Evolutionary conservation across 2,113 vertebrate species (phyloP).

Genomic region (Carollia perspicillata): DNA sequence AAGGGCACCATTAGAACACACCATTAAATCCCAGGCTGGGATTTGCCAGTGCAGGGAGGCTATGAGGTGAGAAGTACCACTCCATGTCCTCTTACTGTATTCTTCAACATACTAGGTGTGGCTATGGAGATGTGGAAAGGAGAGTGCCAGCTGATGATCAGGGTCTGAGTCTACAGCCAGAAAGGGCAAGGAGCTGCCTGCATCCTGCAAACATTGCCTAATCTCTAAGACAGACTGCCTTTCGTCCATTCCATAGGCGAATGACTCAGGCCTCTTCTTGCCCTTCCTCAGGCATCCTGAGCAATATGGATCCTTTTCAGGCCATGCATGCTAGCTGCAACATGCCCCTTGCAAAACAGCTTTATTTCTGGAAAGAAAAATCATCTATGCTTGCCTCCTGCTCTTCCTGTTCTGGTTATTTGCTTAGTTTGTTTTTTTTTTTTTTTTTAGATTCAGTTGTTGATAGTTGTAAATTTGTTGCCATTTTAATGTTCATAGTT

Average conservation of each 20-base stretch:
- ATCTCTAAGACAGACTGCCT: not conserved
- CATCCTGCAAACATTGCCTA: not conserved
- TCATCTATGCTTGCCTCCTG: not conserved
- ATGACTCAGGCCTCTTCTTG: not conserved
- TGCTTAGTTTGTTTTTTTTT: no score
- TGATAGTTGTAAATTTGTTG: no score
- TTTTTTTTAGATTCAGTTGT: no score
- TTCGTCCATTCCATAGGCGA: not conserved
- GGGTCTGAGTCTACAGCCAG: not conserved
- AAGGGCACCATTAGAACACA: not conserved
- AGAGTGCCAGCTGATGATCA: not conserved
- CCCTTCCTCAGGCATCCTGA: not conserved
- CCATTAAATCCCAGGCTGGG: not conserved
- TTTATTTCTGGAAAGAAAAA: not conserved
- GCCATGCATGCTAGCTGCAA: not conserved
- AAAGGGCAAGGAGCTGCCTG: not conserved
- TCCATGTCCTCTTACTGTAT: not conserved
- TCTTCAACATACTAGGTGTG: accelerated
- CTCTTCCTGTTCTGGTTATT: not conserved
- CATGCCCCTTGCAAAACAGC: not conserved
- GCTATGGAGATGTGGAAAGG: not conserved
- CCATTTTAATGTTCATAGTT: no score
- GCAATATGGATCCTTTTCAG: not conserved
- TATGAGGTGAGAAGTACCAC: not conserved
- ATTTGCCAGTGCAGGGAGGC: not conserved